A percentile compares a stretch with the other conserved stretches of the same genome.
Evolutionary conservation across 2,797 vertebrate genomes (phyloP).

Genomic region (Scolopax rusticola): DNA sequence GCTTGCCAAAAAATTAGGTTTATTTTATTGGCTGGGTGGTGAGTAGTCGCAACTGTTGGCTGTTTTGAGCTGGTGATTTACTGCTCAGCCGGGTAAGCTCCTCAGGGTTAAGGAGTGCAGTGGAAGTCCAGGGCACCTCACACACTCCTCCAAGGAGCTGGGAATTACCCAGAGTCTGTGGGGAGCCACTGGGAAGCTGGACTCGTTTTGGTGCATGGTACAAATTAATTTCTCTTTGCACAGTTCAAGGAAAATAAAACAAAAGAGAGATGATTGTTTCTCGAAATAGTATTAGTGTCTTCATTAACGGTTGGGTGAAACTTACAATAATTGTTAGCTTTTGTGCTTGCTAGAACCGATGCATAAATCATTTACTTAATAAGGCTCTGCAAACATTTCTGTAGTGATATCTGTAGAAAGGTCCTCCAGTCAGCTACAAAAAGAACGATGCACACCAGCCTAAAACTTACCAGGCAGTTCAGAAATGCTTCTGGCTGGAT

Average conservation of each 20-base stretch:
- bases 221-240: conserved; percentile 15
- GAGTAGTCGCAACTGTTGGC: not conserved
- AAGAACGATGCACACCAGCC: not conserved
- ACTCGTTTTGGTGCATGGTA: not conserved
- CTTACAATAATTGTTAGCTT: conserved; percentile 57
- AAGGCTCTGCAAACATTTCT: not conserved
- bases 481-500: not conserved
- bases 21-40: not conserved
- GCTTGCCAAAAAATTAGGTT: not conserved
- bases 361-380: conserved; percentile 19
- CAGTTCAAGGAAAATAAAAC: not conserved
- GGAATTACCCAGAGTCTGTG: not conserved
- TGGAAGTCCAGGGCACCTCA: not conserved
- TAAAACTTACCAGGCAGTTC: not conserved
- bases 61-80: not conserved
- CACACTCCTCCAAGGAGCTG: not conserved
- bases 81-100: not conserved
- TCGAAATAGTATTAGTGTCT: conserved; percentile 15
- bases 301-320: conserved; percentile 43
- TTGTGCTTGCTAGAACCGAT: not conserved
- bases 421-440: not conserved
- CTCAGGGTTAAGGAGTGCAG: not conserved
- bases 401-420: not conserved
- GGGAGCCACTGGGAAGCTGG: not conserved
- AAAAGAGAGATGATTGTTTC: not conserved